Conservation (phyloP, 1,140 invertebrate genomes). For the Eulimnadia texana region DNA sequence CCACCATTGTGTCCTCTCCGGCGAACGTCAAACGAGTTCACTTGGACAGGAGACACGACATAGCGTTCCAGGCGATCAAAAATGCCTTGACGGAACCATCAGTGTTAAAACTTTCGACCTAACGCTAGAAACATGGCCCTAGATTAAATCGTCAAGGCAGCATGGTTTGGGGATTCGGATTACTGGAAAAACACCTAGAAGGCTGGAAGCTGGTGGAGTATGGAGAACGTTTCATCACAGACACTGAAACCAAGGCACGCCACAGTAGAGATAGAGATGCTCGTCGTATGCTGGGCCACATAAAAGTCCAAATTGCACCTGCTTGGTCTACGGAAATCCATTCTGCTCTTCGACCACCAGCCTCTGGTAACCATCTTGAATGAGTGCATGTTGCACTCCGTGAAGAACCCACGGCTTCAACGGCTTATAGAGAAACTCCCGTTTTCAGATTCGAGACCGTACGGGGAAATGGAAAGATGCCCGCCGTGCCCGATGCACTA, state of each 20-base stretch:
- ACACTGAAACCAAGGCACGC: slow-evolving; percentile 16
- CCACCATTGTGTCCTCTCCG: slow-evolving; percentile 10
- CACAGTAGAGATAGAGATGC: slow-evolving; percentile 18
- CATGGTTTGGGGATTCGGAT: slow-evolving; percentile 13
- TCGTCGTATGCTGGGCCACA: slow-evolving; percentile 15
- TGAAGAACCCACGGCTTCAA: slow-evolving; percentile 18
- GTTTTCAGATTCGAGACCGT: slow-evolving; percentile 8
- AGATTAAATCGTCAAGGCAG: slow-evolving; percentile 17
- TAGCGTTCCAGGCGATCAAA: slow-evolving; percentile 7
- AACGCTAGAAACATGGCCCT: slow-evolving; percentile 3
- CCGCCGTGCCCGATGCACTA: slow-evolving; percentile 5
- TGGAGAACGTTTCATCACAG: slow-evolving; percentile 13
- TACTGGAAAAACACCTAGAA: slow-evolving; percentile 12
- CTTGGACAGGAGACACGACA: slow-evolving; percentile 12
- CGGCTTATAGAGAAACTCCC: slow-evolving; percentile 10
- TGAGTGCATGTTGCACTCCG: not conserved
- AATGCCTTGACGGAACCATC: not conserved
- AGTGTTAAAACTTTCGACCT: slow-evolving; percentile 14
- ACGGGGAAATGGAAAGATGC: slow-evolving; percentile 12
- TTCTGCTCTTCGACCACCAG: slow-evolving; percentile 17
- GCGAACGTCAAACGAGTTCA: not conserved
- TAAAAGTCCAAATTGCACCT: slow-evolving; percentile 17
- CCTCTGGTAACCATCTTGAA: slow-evolving; percentile 18
- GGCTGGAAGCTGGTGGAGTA: slow-evolving; percentile 17
- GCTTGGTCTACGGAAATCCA: slow-evolving; percentile 15